Percentiles rank a stretch among this genome's conserved stretches.
phyloP scores from a whole-genome alignment of 2,888 invertebrate genomes.

The Hyppa rectilinea region DNA sequence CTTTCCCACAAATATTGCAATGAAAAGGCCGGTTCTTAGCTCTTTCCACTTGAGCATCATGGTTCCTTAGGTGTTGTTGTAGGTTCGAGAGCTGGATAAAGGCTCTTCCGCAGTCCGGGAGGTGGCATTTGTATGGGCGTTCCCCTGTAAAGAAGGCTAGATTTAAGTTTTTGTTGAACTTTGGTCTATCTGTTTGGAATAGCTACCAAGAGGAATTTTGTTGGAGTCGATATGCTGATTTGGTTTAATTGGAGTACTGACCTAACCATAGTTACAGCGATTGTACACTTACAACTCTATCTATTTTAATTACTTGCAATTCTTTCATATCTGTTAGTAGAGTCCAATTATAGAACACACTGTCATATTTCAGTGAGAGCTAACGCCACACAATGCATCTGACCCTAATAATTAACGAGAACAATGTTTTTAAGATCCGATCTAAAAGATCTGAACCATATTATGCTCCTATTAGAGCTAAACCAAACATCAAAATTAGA shows the following conservation, averaged over 20 bases:
- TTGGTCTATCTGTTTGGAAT: slow-evolving; percentile 13
- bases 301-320: slow-evolving; percentile 22
- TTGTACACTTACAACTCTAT: not conserved
- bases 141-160: slow-evolving; percentile 93
- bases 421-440: slow-evolving; percentile 57
- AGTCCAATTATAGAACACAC: slow-evolving; percentile 34
- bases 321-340: slow-evolving; percentile 26
- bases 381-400: slow-evolving; percentile 46
- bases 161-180: slow-evolving; percentile 63
- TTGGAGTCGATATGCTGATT: not conserved
- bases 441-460: slow-evolving; percentile 53
- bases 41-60: slow-evolving; percentile 98
- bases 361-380: slow-evolving; percentile 48
- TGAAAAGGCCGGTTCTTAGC: slow-evolving; percentile 98
- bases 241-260: not conserved
- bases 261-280: not conserved
- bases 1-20: slow-evolving; percentile 98
- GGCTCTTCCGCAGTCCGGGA: slow-evolving; percentile 98
- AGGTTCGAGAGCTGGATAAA: slow-evolving; percentile 99
- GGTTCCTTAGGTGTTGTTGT: slow-evolving; percentile 98
- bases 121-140: slow-evolving; percentile 98
- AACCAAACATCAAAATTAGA: slow-evolving; percentile 64
- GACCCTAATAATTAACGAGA: slow-evolving; percentile 56
- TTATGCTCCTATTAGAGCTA: slow-evolving; percentile 54
- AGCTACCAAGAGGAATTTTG: not conserved